phyloP scores from a whole-genome alignment of 1,140 invertebrate species.

The Drosophila sechellia region DNA sequence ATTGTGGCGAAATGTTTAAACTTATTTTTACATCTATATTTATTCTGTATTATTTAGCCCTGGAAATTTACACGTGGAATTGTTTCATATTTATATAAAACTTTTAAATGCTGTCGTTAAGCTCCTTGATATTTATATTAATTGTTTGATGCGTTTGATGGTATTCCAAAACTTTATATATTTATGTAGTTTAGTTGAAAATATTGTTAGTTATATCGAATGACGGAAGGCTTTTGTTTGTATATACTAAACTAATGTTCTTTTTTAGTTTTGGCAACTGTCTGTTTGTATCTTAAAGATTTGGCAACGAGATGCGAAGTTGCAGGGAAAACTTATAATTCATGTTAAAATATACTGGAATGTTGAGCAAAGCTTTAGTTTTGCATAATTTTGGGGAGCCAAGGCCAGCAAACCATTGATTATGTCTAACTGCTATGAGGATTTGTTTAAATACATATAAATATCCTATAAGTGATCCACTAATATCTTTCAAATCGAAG shows the following conservation, averaged over 20 bases:
- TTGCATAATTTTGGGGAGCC: constrained; percentile 1
- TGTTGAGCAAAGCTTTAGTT: constrained; percentile 10
- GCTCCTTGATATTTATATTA: constrained; percentile 32
- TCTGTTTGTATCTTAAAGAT: constrained; percentile 26
- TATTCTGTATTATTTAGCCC: constrained; percentile 18
- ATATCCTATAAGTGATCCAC: constrained; percentile 24
- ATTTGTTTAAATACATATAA: constrained; percentile 32
- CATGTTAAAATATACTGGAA: background rate
- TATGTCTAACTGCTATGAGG: constrained; percentile 43
- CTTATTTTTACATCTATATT: constrained; percentile 22
- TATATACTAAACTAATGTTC: background rate
- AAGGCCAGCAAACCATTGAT: background rate
- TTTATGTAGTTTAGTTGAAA: constrained; percentile 7
- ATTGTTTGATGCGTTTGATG: constrained; percentile 9
- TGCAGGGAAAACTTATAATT: background rate
- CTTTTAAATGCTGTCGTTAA: constrained; percentile 41
- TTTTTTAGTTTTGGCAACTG: constrained; percentile 18
- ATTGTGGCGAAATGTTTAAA: constrained; percentile 11
- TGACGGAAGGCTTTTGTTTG: background rate
- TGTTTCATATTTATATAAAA: constrained; percentile 24
- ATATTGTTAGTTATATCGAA: background rate
- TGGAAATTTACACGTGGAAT: constrained; percentile 20
- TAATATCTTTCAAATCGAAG: constrained; percentile 13
- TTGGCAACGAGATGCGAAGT: constrained; percentile 16
- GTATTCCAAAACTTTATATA: constrained; percentile 7